Evolutionary conservation across 2,888 invertebrate species (phyloP), one percentile per base, ranked within the genome.

Genomic region (Phyllotreta cruciferae): DNA sequence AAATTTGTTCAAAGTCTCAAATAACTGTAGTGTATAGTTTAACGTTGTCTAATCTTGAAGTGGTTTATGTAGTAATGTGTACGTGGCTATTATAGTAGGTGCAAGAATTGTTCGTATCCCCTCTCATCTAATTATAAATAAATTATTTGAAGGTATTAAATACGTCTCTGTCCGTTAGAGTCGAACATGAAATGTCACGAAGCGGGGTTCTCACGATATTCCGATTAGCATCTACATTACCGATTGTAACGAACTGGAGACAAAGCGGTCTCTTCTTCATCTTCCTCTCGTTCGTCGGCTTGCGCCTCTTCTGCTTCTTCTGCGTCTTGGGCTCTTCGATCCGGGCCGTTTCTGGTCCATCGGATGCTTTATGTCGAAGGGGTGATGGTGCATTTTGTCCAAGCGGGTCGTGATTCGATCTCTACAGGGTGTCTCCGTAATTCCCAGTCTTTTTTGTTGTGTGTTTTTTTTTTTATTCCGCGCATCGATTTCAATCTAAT

Each of bases 171-270:
- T 63, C 53, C 66, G 71, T 68, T 71, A 71, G 70, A 71, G 70
- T 71, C 68, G 67, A 72, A 74, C 73, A 72, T 72, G 74, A 77
- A 76, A 74, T 76, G 77, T 77, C 77, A 77, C 76, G 76, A 77
- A 71, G 70, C 65, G 60, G 69, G 70, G 73, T 75, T 77, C 76
- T 77, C 76, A 77, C 77, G 76, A 76, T 75, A 68, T 66, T 60
- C 61, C 74, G 78, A 78, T 78, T 78, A 78, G 73, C 75, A 78
- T 78, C 78, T 77, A 76, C 77, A 77, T 75, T 76, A 76, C 75
- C 68, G 77, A 77, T 78, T 74, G 74, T 75, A 74, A 73, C 72
- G 72, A 73, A 68, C 24, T 63, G 61, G 61, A 68, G 68, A 71
- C 70, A 71, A 70, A 70, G 71, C 67, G 66, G 45, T 56, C 56